A percentile compares a stretch with the other conserved stretches of the same genome.
phyloP scores from a whole-genome alignment of 2,888 invertebrate genomes.

The Drosophila paracracens region DNA sequence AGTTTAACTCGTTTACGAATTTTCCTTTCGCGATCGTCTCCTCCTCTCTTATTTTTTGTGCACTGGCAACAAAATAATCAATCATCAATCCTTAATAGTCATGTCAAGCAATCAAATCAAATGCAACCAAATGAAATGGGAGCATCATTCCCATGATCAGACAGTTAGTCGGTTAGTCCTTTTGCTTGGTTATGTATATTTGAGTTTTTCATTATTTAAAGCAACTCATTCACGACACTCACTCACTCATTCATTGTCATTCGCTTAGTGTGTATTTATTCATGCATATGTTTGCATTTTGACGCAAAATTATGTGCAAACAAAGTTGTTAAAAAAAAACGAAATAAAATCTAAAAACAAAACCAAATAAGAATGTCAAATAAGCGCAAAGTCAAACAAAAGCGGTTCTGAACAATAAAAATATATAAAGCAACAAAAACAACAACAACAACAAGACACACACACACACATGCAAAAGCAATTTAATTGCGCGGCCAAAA shows the following conservation, averaged over 20 bases:
- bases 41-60: neutral
- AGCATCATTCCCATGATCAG: slow-evolving; percentile 18
- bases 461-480: slow-evolving; percentile 54
- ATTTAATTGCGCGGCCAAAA: slow-evolving; percentile 73
- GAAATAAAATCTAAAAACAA: slow-evolving; percentile 11
- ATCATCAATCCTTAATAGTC: slow-evolving; percentile 66
- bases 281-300: slow-evolving; percentile 78
- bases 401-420: slow-evolving; percentile 26
- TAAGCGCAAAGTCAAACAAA: slow-evolving; percentile 79
- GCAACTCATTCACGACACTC: slow-evolving; percentile 49
- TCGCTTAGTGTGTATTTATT: slow-evolving; percentile 66
- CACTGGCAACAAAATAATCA: slow-evolving; percentile 53
- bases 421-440: slow-evolving; percentile 4
- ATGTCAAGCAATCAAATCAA: slow-evolving; percentile 60
- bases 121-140: slow-evolving; percentile 53
- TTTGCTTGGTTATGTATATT: slow-evolving; percentile 44
- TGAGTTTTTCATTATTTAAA: slow-evolving; percentile 72
- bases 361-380: slow-evolving; percentile 75
- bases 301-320: slow-evolving; percentile 80
- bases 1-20: neutral
- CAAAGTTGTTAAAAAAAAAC: slow-evolving; percentile 63
- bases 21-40: neutral
- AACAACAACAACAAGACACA: slow-evolving; percentile 24
- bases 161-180: slow-evolving; percentile 12
- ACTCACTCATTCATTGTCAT: slow-evolving; percentile 61